A percentile compares a stretch with the other conserved stretches of the same genome.
phyloP scores from a whole-genome alignment of 2,113 vertebrate species.

The Morone saxatilis region DNA sequence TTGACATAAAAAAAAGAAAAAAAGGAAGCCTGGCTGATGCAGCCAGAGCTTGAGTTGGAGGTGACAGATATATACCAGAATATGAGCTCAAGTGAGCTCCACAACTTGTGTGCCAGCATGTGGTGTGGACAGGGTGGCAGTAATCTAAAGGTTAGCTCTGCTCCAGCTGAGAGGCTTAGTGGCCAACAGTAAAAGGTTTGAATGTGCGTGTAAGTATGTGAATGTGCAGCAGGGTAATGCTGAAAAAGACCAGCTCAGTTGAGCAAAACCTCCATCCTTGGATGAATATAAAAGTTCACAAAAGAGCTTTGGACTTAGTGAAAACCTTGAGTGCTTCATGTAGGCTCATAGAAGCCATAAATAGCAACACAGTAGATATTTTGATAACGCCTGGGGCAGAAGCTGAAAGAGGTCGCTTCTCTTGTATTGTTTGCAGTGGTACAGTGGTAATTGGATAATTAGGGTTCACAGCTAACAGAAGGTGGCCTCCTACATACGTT shows the following conservation, averaged over 20 bases:
- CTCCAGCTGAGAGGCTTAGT: conserved; percentile 21
- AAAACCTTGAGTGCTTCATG: background rate
- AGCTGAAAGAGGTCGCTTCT: background rate
- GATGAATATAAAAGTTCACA: conserved; percentile 6
- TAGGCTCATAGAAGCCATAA: background rate
- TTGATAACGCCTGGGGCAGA: background rate
- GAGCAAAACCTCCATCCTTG: background rate
- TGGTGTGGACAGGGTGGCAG: conserved; percentile 8
- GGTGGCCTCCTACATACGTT: background rate
- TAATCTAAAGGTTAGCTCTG: conserved; percentile 38
- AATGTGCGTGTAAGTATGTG: background rate
- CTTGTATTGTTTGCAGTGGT: background rate
- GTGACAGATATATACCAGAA: conserved; percentile 35
- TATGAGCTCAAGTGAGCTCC: conserved; percentile 35
- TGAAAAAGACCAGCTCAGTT: background rate
- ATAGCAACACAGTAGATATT: conserved; percentile 7
- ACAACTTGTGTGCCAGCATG: conserved; percentile 17
- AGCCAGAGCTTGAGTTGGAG: conserved; percentile 1
- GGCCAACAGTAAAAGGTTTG: background rate
- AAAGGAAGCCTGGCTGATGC: background rate
- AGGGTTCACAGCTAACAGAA: conserved; percentile 12
- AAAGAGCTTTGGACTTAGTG: conserved; percentile 2
- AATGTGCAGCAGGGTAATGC: background rate
- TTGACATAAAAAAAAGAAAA: conserved; percentile 26
- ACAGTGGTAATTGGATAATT: conserved; percentile 11